phyloP scores from a whole-genome alignment of 2,113 vertebrate genomes.

The Copsychus sechellarum region DNA sequence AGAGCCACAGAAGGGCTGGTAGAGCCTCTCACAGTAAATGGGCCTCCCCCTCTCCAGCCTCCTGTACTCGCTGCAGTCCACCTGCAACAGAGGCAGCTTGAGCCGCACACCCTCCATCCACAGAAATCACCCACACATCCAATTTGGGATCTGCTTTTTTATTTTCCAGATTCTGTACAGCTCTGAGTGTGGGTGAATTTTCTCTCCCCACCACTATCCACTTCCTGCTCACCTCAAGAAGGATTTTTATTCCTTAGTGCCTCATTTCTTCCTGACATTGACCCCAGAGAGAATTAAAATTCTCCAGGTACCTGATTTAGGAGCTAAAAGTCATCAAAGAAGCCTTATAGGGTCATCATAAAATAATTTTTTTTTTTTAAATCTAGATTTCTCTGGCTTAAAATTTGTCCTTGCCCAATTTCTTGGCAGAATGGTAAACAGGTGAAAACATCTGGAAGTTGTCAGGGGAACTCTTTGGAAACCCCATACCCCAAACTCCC shows the following conservation, averaged over 20 bases:
- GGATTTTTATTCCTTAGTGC: not conserved
- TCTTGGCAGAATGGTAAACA: not conserved
- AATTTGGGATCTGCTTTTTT: too few species aligned
- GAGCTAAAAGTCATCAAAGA: not conserved
- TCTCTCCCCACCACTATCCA: not conserved
- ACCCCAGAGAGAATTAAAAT: not conserved
- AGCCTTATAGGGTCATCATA: not conserved
- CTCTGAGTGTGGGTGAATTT: not conserved
- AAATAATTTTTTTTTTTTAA: not conserved
- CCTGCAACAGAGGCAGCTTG: not conserved
- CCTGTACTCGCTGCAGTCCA: conserved; percentile 58
- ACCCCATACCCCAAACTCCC: not conserved
- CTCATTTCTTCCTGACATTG: not conserved
- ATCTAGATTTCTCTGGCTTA: not conserved
- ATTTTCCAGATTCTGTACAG: not conserved
- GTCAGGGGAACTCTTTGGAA: not conserved
- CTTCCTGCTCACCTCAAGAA: not conserved
- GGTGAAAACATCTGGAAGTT: not conserved
- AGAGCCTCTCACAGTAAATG: conserved; percentile 49
- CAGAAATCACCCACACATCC: not conserved
- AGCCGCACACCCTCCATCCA: not conserved
- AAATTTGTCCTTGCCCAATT: not conserved
- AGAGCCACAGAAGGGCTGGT: conserved; percentile 44
- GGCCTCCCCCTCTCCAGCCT: conserved; percentile 20
- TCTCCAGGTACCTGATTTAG: not conserved